Base-by-base conservation (phyloP, 1,140 invertebrate species). In the Lepidurus arcticus region DNA sequence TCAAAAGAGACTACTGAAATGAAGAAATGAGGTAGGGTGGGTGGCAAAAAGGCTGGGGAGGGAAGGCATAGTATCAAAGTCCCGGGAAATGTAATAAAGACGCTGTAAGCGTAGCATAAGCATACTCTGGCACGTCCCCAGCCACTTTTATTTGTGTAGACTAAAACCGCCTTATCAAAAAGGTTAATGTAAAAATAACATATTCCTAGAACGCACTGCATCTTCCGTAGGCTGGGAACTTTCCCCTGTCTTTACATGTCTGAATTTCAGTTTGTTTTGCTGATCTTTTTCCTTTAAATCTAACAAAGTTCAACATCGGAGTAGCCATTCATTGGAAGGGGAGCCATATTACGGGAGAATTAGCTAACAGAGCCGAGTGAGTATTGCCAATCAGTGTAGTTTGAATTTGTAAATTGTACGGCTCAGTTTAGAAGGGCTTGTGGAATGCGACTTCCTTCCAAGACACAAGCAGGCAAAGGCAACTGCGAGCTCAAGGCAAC, bases 1-100 rank as follows among this genome's bases (percentile, higher is more conserved):
- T 65, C 53, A 65, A 65, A 65, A 65, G 53, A 65, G 53, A 65
- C 53, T 65, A 65, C 53, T 65, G 53, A 65, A 65, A 65, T 65
- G 53, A 65, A 65, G 53, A 65, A 65, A 65, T 21, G 53, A 65
- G 53, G 53, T 65, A 65, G 53, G 53, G 53, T 65, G 53, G 53
- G 53, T 65, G 53, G 53, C 21, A 65, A 65, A 65, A 65, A 65
- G 21, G 53, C 53, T 65, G 13, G 53, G 53, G 8, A 65, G 53
- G 53, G 53, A 65, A 65, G 21, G 53, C 13, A 16, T 65, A 65
- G 53, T 65, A 65, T 65, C 53, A 65, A 65, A 65, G 53, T 65
- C 53, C 53, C 53, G 53, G 53, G 53, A 65, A 65, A 65, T 65
- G 53, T 65, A 65, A 65, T 65, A 65, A 65, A 65, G 53, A 65